Evolutionary conservation across 2,888 invertebrate genomes (phyloP).

Genomic region (Gryllus longicercus): DNA sequence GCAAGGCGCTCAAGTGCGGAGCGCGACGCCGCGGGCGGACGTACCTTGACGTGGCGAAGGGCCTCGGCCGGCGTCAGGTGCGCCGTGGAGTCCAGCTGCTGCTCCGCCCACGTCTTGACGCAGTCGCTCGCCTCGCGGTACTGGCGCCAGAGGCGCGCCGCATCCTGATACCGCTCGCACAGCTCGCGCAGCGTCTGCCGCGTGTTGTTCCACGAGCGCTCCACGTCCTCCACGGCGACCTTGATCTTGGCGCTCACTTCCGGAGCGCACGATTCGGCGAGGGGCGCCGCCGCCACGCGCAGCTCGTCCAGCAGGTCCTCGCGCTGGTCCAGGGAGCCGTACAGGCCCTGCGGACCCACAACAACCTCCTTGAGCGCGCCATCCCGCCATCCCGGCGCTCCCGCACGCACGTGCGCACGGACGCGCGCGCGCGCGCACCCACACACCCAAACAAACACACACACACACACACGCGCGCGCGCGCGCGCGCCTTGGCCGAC

Average conservation of each 20-base stretch:
- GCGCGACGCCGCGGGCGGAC: slow-evolving; percentile 39
- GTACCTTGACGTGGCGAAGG: slow-evolving; percentile 68
- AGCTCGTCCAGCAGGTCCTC: slow-evolving; percentile 71
- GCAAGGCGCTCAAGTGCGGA: neutral
- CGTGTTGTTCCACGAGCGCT: slow-evolving; percentile 77
- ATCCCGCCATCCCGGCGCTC: too few relatives aligned
- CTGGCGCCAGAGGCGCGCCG: slow-evolving; percentile 75
- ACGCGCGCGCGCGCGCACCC: too few relatives aligned
- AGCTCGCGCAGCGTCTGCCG: slow-evolving; percentile 70
- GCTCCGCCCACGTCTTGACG: slow-evolving; percentile 71
- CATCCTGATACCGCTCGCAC: slow-evolving; percentile 74
- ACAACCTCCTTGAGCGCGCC: too few relatives aligned
- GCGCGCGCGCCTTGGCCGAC: too few relatives aligned
- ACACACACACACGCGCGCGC: too few relatives aligned
- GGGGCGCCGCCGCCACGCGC: slow-evolving; percentile 65
- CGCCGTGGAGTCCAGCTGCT: slow-evolving; percentile 62
- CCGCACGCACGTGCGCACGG: too few relatives aligned
- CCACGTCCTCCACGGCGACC: slow-evolving; percentile 73
- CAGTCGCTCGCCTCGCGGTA: slow-evolving; percentile 76
- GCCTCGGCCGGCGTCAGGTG: slow-evolving; percentile 68
- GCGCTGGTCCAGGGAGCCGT: slow-evolving; percentile 69
- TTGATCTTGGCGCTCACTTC: slow-evolving; percentile 69
- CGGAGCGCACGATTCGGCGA: slow-evolving; percentile 66
- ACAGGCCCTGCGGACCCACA: slow-evolving; percentile 60
- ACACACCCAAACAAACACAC: too few relatives aligned